A percentile compares a stretch with the other conserved stretches of the same genome.
These are phyloP conservation scores for Brachynemurus nebulosus DNA, from an alignment of 2,888 invertebrate genomes.

Conservation along the genomic window DNA sequence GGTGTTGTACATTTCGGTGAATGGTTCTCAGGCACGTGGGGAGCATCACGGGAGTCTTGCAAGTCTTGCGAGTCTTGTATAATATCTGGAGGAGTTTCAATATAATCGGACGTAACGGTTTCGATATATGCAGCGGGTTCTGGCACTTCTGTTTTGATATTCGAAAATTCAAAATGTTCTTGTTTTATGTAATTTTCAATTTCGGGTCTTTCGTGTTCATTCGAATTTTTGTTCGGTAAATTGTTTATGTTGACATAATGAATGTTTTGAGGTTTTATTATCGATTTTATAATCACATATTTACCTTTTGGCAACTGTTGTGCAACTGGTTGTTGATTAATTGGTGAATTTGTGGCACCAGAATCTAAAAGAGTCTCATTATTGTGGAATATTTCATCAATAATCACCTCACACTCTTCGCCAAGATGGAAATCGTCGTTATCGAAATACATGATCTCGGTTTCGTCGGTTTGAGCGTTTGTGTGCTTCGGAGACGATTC, in stretches of 20 bases:
- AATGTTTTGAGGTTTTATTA: slow-evolving; percentile 8
- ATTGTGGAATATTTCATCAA: too few species aligned
- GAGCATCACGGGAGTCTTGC: too few species aligned
- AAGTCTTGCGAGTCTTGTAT: not conserved
- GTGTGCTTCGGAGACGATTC: too few species aligned
- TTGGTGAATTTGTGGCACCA: too few species aligned
- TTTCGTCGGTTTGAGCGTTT: not conserved
- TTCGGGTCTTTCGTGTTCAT: not conserved
- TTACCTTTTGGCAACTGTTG: slow-evolving; percentile 4
- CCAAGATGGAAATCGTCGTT: not conserved
- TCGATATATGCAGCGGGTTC: slow-evolving; percentile 7
- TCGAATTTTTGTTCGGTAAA: not conserved
- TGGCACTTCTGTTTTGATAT: slow-evolving; percentile 1
- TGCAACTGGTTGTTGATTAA: too few species aligned
- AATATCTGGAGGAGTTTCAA: not conserved
- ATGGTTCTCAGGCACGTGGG: too few species aligned
- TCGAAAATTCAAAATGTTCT: not conserved
- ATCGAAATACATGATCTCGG: not conserved
- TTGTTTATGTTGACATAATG: slow-evolving; percentile 1
- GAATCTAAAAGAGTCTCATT: too few species aligned
- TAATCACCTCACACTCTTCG: not conserved
- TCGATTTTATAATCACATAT: slow-evolving; percentile 8
- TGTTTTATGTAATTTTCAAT: not conserved
- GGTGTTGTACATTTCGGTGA: too few species aligned
- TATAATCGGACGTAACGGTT: slow-evolving; percentile 1